phyloP scores from a whole-genome alignment of 2,888 invertebrate species.

The Meteorus cinctellus region DNA sequence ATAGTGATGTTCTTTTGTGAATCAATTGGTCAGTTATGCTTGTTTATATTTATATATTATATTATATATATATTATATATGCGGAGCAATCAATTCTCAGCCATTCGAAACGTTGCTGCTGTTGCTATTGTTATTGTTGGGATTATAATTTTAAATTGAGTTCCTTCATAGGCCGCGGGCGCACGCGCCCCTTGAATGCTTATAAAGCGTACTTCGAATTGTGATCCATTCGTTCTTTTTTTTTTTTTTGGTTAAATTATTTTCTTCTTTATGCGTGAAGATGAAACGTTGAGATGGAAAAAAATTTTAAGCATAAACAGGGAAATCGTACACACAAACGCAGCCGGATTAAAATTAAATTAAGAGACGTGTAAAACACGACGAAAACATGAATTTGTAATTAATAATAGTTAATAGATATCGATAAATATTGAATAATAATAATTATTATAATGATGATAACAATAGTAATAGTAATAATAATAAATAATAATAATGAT shows the following conservation, averaged over 20 bases:
- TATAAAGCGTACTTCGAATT: not conserved
- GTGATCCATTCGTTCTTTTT: not conserved
- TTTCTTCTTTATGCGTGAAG: not conserved
- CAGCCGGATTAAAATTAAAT: not conserved
- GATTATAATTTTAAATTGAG: not conserved
- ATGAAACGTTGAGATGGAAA: not conserved
- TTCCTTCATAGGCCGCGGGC: not conserved
- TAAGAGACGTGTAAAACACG: not conserved
- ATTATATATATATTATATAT: constrained; percentile 2
- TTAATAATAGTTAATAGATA: not conserved
- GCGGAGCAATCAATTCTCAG: not conserved
- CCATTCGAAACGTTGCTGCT: not conserved
- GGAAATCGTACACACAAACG: not conserved
- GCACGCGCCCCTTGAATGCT: not conserved
- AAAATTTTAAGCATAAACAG: too few relatives aligned
- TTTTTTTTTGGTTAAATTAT: not conserved
- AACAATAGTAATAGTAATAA: not conserved
- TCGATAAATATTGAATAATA: not conserved
- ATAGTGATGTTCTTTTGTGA: constrained; percentile 2
- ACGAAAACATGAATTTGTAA: not conserved
- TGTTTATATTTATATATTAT: constrained; percentile 21
- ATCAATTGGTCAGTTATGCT: constrained; percentile 27
- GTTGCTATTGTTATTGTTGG: not conserved
- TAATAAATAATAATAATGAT: not conserved
- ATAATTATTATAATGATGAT: not conserved